These are phyloP conservation scores for Indicator indicator DNA, from an alignment of 2,113 vertebrate genomes.

Conservation along the genomic window DNA sequence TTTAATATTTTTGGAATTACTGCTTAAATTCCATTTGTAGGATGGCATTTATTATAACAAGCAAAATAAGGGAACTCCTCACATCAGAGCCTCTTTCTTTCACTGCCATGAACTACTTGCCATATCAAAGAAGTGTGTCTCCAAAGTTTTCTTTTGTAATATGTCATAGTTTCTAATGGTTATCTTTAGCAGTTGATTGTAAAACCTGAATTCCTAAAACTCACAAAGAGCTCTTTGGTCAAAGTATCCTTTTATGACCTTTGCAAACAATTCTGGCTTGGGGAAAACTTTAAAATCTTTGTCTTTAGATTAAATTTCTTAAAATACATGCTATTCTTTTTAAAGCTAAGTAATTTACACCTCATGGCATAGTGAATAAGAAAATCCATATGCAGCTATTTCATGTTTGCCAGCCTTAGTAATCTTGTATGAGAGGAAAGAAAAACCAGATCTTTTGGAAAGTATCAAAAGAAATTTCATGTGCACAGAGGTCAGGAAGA, in stretches of 20 bases:
- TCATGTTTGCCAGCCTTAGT: neutral
- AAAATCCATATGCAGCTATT: neutral
- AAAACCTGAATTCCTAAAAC: neutral
- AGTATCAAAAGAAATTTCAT: neutral
- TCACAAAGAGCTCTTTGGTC: neutral
- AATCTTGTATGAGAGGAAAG: neutral
- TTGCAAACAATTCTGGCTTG: neutral
- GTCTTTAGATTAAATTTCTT: neutral
- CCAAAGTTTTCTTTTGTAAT: neutral
- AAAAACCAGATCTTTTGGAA: neutral
- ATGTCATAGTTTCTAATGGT: neutral
- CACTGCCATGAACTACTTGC: constrained; percentile 33
- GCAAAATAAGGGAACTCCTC: constrained; percentile 62
- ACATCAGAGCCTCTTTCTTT: constrained; percentile 55
- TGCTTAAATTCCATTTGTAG: constrained; percentile 64
- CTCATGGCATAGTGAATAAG: neutral
- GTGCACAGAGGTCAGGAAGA: neutral
- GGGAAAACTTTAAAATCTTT: neutral
- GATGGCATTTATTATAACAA: constrained; percentile 57
- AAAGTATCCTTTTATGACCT: neutral
- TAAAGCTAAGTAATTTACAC: neutral
- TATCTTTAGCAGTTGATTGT: neutral
- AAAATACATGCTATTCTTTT: neutral
- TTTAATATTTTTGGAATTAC: constrained; percentile 71
- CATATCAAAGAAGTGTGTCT: constrained; percentile 44